Percentiles rank a stretch among this genome's conserved stretches.
phyloP scores from a whole-genome alignment of 2,888 invertebrate species.

The Theodoxus fluviatilis region DNA sequence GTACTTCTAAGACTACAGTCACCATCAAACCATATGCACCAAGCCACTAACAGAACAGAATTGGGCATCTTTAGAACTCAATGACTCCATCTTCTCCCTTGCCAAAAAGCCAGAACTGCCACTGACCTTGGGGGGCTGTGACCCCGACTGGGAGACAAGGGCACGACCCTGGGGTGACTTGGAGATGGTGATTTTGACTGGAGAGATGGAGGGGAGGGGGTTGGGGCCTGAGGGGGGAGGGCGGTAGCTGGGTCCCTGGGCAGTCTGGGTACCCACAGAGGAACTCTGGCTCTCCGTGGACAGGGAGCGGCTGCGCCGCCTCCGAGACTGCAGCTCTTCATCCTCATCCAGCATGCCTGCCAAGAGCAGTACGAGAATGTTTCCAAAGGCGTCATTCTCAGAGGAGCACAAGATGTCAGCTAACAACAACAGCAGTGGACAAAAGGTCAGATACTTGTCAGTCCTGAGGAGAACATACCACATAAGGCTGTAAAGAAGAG shows the following conservation, averaged over 20 bases:
- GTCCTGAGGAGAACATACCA: no score
- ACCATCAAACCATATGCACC: background rate
- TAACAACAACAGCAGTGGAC: no score
- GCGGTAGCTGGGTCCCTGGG: conserved; percentile 46
- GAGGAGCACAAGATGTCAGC: no score
- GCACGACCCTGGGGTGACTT: conserved; percentile 55
- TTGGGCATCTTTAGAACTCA: background rate
- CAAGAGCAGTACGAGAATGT: background rate
- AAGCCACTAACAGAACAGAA: background rate
- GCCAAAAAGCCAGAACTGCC: no score
- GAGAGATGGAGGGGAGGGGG: conserved; percentile 48
- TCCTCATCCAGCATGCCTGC: conserved; percentile 57
- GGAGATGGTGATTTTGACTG: conserved; percentile 60
- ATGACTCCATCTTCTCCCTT: background rate
- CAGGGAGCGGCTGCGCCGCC: conserved; percentile 48
- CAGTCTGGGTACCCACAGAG: conserved; percentile 41
- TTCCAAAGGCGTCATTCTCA: no score
- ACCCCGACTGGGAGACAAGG: conserved; percentile 34
- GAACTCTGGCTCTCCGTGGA: conserved; percentile 49
- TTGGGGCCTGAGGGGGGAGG: conserved; percentile 48
- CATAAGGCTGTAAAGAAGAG: no score
- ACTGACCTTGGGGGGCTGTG: conserved; percentile 38
- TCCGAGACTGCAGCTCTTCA: conserved; percentile 49
- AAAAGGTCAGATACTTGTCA: no score
- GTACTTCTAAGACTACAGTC: no score